Percentiles rank a stretch among this genome's conserved stretches.
Evolutionary conservation across 2,797 vertebrate genomes (phyloP).

Genomic region (Philypnodon macrostomus): DNA sequence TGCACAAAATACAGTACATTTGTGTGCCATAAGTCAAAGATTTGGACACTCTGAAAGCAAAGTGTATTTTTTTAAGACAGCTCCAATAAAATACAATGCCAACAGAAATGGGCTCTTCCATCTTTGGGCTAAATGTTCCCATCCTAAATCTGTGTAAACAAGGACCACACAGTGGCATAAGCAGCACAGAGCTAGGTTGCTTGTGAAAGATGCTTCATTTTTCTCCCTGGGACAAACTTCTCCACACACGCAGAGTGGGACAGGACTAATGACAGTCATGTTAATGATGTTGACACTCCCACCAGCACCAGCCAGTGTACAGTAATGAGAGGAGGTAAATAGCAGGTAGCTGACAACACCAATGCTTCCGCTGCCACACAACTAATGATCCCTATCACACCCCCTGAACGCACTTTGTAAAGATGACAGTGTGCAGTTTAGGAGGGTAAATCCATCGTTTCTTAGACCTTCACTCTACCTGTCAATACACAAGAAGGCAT

Average conservation of each 20-base stretch:
- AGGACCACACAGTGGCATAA: constrained; percentile 17
- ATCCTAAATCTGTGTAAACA: constrained; percentile 30
- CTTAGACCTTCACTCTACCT: constrained; percentile 56
- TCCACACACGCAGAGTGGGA: constrained; percentile 62
- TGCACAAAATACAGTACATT: too few species aligned
- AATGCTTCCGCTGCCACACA: constrained; percentile 62
- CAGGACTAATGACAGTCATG: constrained; percentile 78
- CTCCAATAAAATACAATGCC: too few species aligned
- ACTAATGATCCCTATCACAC: constrained; percentile 73
- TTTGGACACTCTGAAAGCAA: too few species aligned
- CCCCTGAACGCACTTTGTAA: constrained; percentile 68
- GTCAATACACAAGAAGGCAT: constrained; percentile 43
- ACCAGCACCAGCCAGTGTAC: constrained; percentile 72
- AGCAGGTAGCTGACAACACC: constrained; percentile 72
- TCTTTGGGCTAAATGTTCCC: constrained; percentile 14
- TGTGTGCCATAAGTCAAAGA: too few species aligned
- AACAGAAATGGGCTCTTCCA: constrained; percentile 1
- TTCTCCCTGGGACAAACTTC: constrained; percentile 68
- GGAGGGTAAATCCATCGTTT: constrained; percentile 64
- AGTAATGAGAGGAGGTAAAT: constrained; percentile 76
- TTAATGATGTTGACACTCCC: constrained; percentile 81
- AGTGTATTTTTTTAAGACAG: too few species aligned
- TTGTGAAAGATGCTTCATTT: constrained; percentile 66
- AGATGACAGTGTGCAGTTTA: constrained; percentile 70
- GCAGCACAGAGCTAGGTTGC: constrained; percentile 43